Evolutionary conservation across 2,888 invertebrate genomes (phyloP), one percentile per base, ranked within the genome.

Genomic region (Tuta absoluta): DNA sequence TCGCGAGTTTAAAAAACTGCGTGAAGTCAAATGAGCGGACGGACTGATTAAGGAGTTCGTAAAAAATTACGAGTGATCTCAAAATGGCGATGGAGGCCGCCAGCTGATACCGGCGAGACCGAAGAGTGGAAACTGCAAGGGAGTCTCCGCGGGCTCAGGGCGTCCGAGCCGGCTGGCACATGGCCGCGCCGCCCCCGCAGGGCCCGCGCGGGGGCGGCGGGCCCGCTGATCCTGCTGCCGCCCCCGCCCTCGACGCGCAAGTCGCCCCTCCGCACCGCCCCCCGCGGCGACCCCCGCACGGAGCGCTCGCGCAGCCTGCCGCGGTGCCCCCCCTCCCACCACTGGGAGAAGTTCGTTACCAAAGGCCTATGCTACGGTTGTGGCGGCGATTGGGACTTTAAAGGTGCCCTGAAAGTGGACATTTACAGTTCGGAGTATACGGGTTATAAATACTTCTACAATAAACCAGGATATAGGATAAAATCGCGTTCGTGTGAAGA

Each of bases 401-500:
- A 74, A 60, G 91, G 91, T 61, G 91, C 87, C 57, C 74, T 91
- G 2, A 90, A 83, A 75, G 91, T 91, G 79, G 76, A 91, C 76
- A 66, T 89, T 68, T 68, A 85, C 70, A 91, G 85, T 90, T 87
- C 85, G 87, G 90, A 90, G 72, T 90, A 91, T 83, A 86, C 89
- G 89, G 91, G 91, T 89, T 91, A 86, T 74, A 90, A 76, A 63
- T 91, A 91, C 74, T 87, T 80, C 72, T 81, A 79, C 72, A 86
- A 77, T 67, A 85, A 76, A 60, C 91, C 91, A 28, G 91, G 91
- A 45, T 87, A 80, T 51, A 79, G 91, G 68, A 75, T 85, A 63
- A 86, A 81, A 66, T 79, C 90, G 48, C 84, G 90, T 64, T 92
- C 90, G 66, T 87, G 92, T 72, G 94, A 94, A 71, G 94, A 94